Base-by-base conservation (phyloP, 2,888 invertebrate species). In the Lamellibrachia satsuma region DNA sequence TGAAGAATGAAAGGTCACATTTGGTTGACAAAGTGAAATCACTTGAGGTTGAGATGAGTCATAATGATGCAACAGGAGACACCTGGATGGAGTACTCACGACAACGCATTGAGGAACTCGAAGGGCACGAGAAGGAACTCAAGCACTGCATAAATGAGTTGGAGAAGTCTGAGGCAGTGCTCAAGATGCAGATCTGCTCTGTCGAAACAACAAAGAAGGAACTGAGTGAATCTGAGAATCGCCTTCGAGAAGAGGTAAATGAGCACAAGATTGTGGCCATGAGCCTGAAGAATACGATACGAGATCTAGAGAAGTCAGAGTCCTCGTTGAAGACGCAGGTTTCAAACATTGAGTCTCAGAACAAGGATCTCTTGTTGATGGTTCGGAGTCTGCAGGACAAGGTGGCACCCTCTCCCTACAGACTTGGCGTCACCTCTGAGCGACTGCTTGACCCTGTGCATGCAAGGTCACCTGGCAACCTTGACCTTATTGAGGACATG, bases 321-420 rank as follows among this genome's bases (percentile, higher is more conserved):
- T 51, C 91, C 15, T 91, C 91, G 52, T 92, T 93, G 8, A 57
- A 92, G 55, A 92, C 93, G 4, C 90, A 95, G 93, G 94, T 95
- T 4, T 93, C 94, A 3, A 95, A 95, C 92, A 94, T 95, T 92
- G 95, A 95, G 92, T 94, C 94, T 92, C 93, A 95, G 92, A 96
- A 95, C 92, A 94, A 94, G 92, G 95, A 91, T n/a, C 90, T 93
- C 57, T 22, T 92, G 57, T 75, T 90, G 11, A 90, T 90, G 11
- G 52, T 93, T 7, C 90, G 92, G 11, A 52, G 27, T 52, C 27
- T 52, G 52, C 52, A 52, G 55, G 91, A 91, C 52, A 52, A 52
- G 52, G 27, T 75, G 51, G 57, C 93, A 52, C 39, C 51, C 60
- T 27, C 52, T 90, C 39, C 75, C 39, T 90, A 52, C 91, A 52